These are phyloP conservation scores for Thinocorus orbignyianus DNA, from an alignment of 2,113 vertebrate species.

Conservation along the genomic window DNA sequence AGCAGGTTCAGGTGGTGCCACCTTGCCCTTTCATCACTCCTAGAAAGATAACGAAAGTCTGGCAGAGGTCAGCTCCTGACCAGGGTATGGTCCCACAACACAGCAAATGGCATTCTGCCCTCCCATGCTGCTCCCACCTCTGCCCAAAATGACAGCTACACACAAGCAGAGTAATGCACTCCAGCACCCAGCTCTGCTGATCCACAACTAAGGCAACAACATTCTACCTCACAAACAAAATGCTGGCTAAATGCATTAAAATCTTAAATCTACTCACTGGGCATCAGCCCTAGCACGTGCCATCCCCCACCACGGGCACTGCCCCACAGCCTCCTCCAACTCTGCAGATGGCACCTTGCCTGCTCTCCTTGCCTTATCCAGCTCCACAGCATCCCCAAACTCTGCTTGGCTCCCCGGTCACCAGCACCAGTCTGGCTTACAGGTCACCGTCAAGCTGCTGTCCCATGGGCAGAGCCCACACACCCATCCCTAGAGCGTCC, in stretches of 20 bases:
- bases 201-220: background rate
- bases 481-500: background rate
- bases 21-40: background rate
- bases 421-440: fast-evolving
- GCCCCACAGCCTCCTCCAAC: background rate
- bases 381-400: background rate
- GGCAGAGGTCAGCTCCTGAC: background rate
- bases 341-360: no score
- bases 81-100: background rate
- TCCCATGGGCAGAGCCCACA: background rate
- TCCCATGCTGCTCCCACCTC: background rate
- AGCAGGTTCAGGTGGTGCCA: background rate
- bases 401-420: background rate
- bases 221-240: background rate
- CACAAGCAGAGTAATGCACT: background rate
- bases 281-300: background rate
- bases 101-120: background rate
- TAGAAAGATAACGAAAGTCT: background rate
- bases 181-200: background rate
- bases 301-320: background rate
- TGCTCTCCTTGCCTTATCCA: fast-evolving
- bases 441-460: background rate
- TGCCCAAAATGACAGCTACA: background rate
- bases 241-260: background rate
- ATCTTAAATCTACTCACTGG: background rate